Evolutionary conservation across 1,140 invertebrate species (phyloP).

Genomic region (Bombus haemorrhoidalis): DNA sequence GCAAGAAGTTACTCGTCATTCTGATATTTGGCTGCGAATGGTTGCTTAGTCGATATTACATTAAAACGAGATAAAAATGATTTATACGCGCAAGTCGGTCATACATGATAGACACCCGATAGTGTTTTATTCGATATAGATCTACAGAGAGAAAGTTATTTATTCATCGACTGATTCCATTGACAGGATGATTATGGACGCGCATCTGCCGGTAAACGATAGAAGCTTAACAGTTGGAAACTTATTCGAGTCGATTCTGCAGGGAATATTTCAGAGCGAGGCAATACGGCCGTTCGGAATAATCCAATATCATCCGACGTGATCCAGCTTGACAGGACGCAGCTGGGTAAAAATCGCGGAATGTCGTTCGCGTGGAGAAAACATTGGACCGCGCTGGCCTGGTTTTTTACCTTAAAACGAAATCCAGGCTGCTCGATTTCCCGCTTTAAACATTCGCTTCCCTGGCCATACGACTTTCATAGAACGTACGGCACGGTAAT

Average conservation of each 20-base stretch:
- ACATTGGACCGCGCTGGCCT: background rate
- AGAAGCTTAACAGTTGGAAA: constrained; percentile 1
- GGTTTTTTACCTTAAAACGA: background rate
- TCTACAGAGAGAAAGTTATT: background rate
- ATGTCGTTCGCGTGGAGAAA: background rate
- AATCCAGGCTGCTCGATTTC: constrained; percentile 1
- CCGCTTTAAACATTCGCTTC: background rate
- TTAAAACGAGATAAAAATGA: too few species aligned
- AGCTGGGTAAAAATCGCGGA: constrained; percentile 29
- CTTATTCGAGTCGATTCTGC: background rate
- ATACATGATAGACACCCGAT: too few species aligned
- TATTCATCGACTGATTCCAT: background rate
- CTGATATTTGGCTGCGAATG: background rate
- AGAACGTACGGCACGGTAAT: background rate
- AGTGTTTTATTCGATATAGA: too few species aligned
- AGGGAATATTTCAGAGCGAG: background rate
- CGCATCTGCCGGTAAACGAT: background rate
- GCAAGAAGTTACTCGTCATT: background rate
- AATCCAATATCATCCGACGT: constrained; percentile 44
- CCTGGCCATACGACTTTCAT: background rate
- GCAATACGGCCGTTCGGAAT: constrained; percentile 24
- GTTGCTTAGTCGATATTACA: too few species aligned
- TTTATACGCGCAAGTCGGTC: too few species aligned
- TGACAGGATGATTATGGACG: background rate
- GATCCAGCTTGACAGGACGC: constrained; percentile 36